Evolutionary conservation across 2,113 vertebrate species (phyloP).

Genomic region (Pedionomus torquatus): DNA sequence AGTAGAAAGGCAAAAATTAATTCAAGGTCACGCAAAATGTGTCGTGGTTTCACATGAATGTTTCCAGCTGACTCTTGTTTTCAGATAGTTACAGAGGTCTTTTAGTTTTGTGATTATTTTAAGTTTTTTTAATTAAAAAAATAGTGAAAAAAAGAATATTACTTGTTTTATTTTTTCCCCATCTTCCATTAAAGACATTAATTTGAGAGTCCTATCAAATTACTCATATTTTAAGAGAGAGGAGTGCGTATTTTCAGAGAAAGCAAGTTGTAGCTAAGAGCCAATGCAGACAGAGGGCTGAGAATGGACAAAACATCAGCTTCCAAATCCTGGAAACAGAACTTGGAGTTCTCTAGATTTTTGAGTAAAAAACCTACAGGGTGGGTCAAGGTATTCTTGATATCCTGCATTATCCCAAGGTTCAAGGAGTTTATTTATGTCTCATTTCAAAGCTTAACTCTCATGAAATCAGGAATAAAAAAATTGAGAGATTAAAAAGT

Average conservation of each 20-base stretch:
- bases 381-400: neutral
- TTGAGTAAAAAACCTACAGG: neutral
- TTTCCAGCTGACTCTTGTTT: neutral
- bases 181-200: neutral
- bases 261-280: neutral
- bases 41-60: neutral
- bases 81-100: neutral
- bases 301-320: neutral
- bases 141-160: neutral
- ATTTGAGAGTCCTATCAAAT: neutral
- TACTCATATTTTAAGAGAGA: neutral
- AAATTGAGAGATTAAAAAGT: neutral
- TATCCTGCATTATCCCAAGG: neutral
- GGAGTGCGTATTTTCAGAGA: neutral
- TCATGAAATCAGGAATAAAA: neutral
- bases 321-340: neutral
- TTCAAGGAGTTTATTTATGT: neutral
- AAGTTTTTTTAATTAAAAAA: neutral
- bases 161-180: neutral
- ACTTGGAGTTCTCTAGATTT: neutral
- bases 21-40: neutral
- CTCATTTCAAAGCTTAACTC: neutral
- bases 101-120: neutral
- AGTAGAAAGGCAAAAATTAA: slow-evolving; percentile 2
- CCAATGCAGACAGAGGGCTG: neutral